Evolutionary conservation across 2,797 vertebrate species (phyloP).

Genomic region (Lagorchestes hirsutus): DNA sequence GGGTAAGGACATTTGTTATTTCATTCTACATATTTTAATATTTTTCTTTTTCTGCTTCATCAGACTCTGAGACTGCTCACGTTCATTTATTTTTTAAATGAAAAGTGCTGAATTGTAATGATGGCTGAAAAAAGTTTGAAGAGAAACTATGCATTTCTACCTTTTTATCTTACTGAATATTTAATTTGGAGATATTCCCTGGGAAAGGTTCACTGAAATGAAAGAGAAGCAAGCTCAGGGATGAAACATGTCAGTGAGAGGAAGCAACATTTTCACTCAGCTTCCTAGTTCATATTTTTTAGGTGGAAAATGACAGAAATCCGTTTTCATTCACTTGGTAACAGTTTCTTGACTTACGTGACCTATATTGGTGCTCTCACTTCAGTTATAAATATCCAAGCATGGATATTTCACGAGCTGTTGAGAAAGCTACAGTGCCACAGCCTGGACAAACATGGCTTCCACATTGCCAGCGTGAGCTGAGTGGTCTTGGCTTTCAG

Average conservation of each 20-base stretch:
- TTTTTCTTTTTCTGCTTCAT: slow-evolving; percentile 14
- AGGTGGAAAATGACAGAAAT: not conserved
- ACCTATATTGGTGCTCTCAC: slow-evolving; percentile 5
- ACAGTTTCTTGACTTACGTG: slow-evolving; percentile 14
- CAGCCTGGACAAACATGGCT: not conserved
- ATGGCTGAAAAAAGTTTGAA: not conserved
- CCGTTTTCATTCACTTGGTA: not conserved
- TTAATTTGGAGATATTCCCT: slow-evolving; percentile 34
- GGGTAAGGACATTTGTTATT: not conserved
- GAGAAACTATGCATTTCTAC: not conserved
- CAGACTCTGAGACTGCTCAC: not conserved
- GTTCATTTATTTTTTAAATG: not conserved
- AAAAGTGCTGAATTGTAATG: not conserved
- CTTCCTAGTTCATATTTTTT: not conserved
- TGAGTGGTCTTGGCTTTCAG: not conserved
- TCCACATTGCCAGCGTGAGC: not conserved
- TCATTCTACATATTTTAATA: not conserved
- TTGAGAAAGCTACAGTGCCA: not conserved
- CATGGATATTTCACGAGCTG: slow-evolving; percentile 16
- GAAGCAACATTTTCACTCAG: not conserved
- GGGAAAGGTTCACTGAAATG: not conserved
- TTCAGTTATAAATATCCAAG: slow-evolving; percentile 46
- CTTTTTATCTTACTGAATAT: not conserved
- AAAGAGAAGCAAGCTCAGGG: not conserved
- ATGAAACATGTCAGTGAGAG: not conserved